Evolutionary conservation across 1,140 invertebrate genomes (phyloP).

Genomic region (Drosophila sproati): DNA sequence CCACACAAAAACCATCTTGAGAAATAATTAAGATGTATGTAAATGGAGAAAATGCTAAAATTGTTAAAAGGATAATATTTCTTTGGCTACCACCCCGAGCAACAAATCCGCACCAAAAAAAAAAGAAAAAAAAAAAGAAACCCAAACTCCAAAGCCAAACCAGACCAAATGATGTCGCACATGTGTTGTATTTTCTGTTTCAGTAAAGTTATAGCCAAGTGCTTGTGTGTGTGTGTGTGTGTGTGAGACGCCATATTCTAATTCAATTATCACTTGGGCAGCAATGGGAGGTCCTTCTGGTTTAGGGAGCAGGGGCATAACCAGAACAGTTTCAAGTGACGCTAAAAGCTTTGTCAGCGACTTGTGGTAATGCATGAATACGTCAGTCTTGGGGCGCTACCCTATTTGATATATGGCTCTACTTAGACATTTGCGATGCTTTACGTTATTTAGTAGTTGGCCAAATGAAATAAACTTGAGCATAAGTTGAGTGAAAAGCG

Average conservation of each 20-base stretch:
- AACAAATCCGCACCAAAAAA: slow-evolving; percentile 12
- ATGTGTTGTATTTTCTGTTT: slow-evolving; percentile 77
- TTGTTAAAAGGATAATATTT: slow-evolving; percentile 84
- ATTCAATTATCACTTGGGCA: slow-evolving; percentile 82
- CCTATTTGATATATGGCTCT: slow-evolving; percentile 67
- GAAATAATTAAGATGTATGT: slow-evolving; percentile 84
- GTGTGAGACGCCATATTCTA: slow-evolving; percentile 78
- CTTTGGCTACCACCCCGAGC: slow-evolving; percentile 57
- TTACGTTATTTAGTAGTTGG: slow-evolving; percentile 64
- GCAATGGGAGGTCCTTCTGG: slow-evolving; percentile 29
- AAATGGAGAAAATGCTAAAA: slow-evolving; percentile 83
- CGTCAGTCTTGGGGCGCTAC: slow-evolving; percentile 50
- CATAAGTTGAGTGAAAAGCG: slow-evolving; percentile 43
- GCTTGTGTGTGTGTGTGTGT: slow-evolving; percentile 43
- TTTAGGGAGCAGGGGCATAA: slow-evolving; percentile 1
- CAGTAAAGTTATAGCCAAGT: slow-evolving; percentile 66
- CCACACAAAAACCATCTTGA: slow-evolving; percentile 80
- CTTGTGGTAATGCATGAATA: slow-evolving; percentile 68
- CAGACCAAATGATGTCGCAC: slow-evolving; percentile 68
- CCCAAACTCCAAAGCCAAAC: slow-evolving; percentile 36
- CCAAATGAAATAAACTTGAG: slow-evolving; percentile 56
- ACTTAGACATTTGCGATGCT: slow-evolving; percentile 61
- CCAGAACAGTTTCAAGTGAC: slow-evolving; percentile 44
- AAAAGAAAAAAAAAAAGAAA: neutral
- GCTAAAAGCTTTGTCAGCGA: slow-evolving; percentile 83